Evolutionary conservation across 2,888 invertebrate genomes (phyloP).

Genomic region (Pilophorus perplexus): DNA sequence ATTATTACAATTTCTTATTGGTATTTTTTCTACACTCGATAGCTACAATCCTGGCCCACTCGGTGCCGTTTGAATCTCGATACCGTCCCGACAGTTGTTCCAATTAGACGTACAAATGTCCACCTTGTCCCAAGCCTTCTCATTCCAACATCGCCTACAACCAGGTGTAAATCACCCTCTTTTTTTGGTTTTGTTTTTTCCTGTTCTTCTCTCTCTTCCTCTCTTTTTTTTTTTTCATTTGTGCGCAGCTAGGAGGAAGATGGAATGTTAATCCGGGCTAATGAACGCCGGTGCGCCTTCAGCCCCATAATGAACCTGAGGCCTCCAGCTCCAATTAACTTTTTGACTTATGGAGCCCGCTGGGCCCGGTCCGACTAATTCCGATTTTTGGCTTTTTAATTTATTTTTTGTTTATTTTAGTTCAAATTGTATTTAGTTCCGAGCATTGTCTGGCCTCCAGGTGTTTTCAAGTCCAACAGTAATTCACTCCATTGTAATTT

Average conservation of each 20-base stretch:
- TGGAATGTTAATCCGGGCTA: constrained; percentile 39
- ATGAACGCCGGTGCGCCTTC: constrained; percentile 30
- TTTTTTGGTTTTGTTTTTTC: not conserved
- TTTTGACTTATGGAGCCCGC: constrained; percentile 38
- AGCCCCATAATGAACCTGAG: constrained; percentile 35
- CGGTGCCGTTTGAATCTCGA: constrained; percentile 12
- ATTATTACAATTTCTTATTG: too few relatives aligned
- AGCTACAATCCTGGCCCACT: too few relatives aligned
- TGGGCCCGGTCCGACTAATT: constrained; percentile 14
- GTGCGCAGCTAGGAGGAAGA: constrained; percentile 5
- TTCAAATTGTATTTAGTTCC: too few relatives aligned
- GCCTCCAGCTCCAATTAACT: constrained; percentile 37
- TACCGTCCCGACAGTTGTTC: constrained; percentile 14
- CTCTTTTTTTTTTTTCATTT: not conserved
- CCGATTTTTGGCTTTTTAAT: constrained; percentile 5
- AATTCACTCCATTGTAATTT: too few relatives aligned
- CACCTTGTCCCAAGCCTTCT: constrained; percentile 8
- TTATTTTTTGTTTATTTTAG: constrained; percentile 18
- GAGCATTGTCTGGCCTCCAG: too few relatives aligned
- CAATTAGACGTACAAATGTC: constrained; percentile 36
- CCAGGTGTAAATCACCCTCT: constrained; percentile 31
- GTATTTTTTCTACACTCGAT: too few relatives aligned
- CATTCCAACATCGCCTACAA: constrained; percentile 15
- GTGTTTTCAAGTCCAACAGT: too few relatives aligned
- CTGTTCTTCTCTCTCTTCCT: constrained; percentile 1